Evolutionary conservation across 2,113 vertebrate species (phyloP).

Genomic region (Hemichromis elongatus): DNA sequence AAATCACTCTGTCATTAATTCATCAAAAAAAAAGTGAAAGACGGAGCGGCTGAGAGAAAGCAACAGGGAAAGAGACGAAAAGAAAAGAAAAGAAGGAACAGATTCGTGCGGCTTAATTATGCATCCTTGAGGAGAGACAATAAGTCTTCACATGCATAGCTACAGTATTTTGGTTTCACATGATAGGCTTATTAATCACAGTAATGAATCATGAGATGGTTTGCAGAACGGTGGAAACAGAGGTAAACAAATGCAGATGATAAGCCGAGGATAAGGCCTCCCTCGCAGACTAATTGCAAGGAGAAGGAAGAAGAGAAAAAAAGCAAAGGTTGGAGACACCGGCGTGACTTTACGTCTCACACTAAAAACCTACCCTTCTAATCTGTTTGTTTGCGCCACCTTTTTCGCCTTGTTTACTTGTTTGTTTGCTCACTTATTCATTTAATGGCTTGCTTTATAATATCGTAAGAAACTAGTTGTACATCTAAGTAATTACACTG

Average conservation of each 20-base stretch:
- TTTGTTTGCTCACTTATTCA: constrained; percentile 50
- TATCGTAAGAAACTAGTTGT: constrained; percentile 56
- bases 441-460: constrained; percentile 56
- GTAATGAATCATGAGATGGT: constrained; percentile 64
- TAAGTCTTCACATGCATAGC: constrained; percentile 32
- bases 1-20: constrained; percentile 58
- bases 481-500: constrained; percentile 61
- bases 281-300: neutral
- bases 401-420: constrained; percentile 34
- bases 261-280: constrained; percentile 26
- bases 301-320: neutral
- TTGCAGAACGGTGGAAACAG: constrained; percentile 47
- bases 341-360: neutral
- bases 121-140: constrained; percentile 49
- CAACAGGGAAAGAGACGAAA: neutral
- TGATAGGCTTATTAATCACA: constrained; percentile 70
- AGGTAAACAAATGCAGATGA: constrained; percentile 58
- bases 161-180: constrained; percentile 59
- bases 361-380: constrained; percentile 1
- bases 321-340: neutral
- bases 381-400: constrained; percentile 7
- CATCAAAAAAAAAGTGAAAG: constrained; percentile 40
- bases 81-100: neutral
- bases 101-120: constrained; percentile 45
- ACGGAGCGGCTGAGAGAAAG: neutral